Conservation (phyloP, 2,888 invertebrate genomes). For the Morpho achilles region DNA sequence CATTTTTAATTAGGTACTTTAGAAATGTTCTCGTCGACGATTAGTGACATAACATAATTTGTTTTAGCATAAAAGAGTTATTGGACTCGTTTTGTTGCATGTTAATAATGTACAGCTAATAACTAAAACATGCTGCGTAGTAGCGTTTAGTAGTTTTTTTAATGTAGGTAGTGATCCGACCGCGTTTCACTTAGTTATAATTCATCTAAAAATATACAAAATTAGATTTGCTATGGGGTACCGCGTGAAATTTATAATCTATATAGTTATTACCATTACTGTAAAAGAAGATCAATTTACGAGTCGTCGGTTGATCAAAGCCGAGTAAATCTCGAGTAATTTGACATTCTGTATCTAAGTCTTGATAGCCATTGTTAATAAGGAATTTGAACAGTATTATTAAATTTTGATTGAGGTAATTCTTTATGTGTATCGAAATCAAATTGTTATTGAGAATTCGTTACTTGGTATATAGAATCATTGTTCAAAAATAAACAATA, state of each 20-base stretch:
- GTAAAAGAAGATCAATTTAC: slow-evolving; percentile 14
- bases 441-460: slow-evolving; percentile 28
- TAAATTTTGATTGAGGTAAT: slow-evolving; percentile 20
- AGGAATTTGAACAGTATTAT: slow-evolving; percentile 17
- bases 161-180: not conserved
- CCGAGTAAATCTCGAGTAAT: slow-evolving; percentile 21
- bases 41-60: slow-evolving; percentile 13
- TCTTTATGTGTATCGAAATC: slow-evolving; percentile 34
- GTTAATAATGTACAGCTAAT: not conserved
- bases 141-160: not conserved
- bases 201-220: slow-evolving; percentile 16
- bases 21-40: slow-evolving; percentile 18
- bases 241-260: slow-evolving; percentile 68
- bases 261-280: slow-evolving; percentile 39
- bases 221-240: slow-evolving; percentile 19
- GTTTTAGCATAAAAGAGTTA: not conserved
- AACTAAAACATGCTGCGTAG: not conserved
- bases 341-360: slow-evolving; percentile 19
- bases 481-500: slow-evolving; percentile 68
- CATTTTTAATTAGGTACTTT: slow-evolving; percentile 41
- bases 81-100: not conserved
- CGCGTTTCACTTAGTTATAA: not conserved
- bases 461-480: not conserved
- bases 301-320: slow-evolving; percentile 13
- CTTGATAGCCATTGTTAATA: slow-evolving; percentile 33